phyloP scores from a whole-genome alignment of 2,113 vertebrate genomes.

The Zingel zingel region DNA sequence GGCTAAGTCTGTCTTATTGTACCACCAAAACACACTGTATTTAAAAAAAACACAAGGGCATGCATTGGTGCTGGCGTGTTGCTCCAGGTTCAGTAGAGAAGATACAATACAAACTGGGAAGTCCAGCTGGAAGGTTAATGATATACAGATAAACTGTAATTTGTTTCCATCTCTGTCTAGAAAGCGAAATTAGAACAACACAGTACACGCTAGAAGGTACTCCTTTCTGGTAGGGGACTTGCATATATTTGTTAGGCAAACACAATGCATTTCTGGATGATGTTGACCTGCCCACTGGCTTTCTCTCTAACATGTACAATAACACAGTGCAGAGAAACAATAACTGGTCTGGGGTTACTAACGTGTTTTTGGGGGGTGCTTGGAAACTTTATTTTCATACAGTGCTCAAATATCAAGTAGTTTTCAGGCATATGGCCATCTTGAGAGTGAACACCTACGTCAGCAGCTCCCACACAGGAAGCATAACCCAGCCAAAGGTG shows the following conservation, averaged over 20 bases:
- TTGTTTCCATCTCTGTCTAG: not conserved
- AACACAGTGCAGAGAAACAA: not conserved
- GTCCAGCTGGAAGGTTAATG: not conserved
- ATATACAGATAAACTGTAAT: not conserved
- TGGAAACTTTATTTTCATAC: not conserved
- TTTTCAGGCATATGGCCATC: conserved; percentile 12
- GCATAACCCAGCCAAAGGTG: conserved; percentile 16
- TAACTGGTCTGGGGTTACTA: not conserved
- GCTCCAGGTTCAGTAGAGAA: not conserved
- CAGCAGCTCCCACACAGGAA: conserved; percentile 35
- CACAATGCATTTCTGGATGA: not conserved
- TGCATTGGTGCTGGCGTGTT: not conserved
- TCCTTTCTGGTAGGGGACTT: not conserved
- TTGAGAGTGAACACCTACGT: conserved; percentile 14
- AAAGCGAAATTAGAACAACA: not conserved
- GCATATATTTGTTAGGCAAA: not conserved
- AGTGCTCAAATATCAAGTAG: not conserved
- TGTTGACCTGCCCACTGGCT: not conserved
- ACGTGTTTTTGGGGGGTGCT: not conserved
- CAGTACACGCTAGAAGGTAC: too few relatives aligned
- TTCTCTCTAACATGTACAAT: not conserved
- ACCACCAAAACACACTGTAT: not conserved
- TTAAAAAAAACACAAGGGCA: not conserved
- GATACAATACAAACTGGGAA: not conserved
- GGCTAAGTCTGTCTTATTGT: not conserved